Percentiles rank a stretch among this genome's conserved stretches.
Conservation (phyloP, 2,797 vertebrate genomes). For the Apodemus agrarius region DNA sequence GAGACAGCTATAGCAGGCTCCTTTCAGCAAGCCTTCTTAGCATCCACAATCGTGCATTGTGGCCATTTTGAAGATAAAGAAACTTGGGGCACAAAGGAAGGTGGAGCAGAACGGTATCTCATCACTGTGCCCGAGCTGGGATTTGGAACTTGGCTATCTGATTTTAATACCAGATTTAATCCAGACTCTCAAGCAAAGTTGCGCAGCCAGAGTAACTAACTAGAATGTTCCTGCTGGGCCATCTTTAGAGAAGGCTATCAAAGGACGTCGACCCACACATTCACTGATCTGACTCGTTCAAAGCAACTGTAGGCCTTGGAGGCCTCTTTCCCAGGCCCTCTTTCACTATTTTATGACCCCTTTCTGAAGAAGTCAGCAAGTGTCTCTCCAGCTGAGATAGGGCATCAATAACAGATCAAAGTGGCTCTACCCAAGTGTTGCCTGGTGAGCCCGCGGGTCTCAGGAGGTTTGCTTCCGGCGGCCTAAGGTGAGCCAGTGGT, state of each 20-base stretch:
- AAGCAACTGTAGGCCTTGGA: neutral
- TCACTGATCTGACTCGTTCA: neutral
- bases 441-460: neutral
- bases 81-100: neutral
- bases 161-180: slow-evolving; percentile 30
- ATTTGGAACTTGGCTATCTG: slow-evolving; percentile 1
- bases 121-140: neutral
- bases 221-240: neutral
- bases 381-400: neutral
- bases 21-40: too few relatives aligned
- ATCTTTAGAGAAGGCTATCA: neutral
- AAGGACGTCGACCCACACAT: neutral
- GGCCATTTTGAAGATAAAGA: slow-evolving; percentile 14
- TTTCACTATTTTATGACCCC: neutral
- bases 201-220: neutral
- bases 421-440: neutral
- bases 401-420: neutral
- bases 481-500: neutral
- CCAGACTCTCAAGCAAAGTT: neutral
- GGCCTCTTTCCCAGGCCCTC: neutral
- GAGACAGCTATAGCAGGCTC: too few relatives aligned
- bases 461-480: neutral
- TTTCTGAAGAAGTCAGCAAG: neutral
- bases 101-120: neutral
- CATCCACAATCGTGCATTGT: too few relatives aligned